Percentiles rank a stretch among this genome's conserved stretches.
Evolutionary conservation across 2,797 vertebrate genomes (phyloP).

Genomic region (Eulemur albifrons): DNA sequence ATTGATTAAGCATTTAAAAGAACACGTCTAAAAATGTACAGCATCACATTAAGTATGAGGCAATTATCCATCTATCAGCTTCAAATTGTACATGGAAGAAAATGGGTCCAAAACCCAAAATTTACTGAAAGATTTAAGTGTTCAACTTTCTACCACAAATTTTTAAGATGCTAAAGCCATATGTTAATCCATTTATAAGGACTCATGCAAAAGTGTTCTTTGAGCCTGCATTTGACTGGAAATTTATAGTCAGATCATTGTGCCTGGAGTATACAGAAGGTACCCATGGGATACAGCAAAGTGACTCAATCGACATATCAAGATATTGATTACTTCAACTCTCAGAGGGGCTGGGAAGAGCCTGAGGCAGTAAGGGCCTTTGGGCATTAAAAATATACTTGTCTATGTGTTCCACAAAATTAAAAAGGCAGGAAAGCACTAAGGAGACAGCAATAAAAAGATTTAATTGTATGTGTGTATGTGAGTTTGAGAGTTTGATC

Average conservation of each 20-base stretch:
- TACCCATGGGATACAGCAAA: neutral
- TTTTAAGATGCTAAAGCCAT: neutral
- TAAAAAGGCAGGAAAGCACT: neutral
- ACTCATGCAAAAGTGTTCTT: neutral
- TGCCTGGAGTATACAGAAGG: neutral
- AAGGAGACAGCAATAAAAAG: neutral
- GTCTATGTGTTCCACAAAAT: constrained; percentile 29
- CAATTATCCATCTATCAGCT: constrained; percentile 74
- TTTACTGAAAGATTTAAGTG: neutral
- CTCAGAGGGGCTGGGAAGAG: neutral
- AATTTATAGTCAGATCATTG: neutral
- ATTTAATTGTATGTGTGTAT: neutral
- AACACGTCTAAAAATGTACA: constrained; percentile 77
- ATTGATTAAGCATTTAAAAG: constrained; percentile 84
- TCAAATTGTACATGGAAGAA: constrained; percentile 71
- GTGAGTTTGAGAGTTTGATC: neutral
- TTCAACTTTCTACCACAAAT: neutral
- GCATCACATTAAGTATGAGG: constrained; percentile 34
- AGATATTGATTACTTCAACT: neutral
- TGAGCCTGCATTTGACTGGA: neutral
- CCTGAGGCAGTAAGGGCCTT: neutral
- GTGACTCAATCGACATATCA: neutral
- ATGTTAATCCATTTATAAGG: neutral
- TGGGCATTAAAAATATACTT: neutral
- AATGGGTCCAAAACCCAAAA: constrained; percentile 63